Evolutionary conservation across 2,113 vertebrate genomes (phyloP).

Genomic region (Tupaia tana): DNA sequence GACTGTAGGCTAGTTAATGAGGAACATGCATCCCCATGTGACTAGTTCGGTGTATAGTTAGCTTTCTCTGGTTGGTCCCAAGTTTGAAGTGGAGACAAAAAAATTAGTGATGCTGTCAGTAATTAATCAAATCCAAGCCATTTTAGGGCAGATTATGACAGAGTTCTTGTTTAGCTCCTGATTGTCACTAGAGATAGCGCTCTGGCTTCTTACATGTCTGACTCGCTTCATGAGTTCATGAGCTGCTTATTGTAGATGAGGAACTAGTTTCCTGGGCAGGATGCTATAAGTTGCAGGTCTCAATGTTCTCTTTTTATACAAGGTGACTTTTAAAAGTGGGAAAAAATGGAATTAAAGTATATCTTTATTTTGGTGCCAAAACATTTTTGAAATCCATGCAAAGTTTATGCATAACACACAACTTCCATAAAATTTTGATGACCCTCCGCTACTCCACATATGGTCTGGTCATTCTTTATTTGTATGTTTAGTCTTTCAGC

Average conservation of each 20-base stretch:
- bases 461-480: neutral
- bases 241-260: neutral
- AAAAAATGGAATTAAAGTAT: too few relatives aligned
- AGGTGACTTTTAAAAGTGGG: too few relatives aligned
- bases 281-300: too few relatives aligned
- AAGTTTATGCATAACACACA: too few relatives aligned
- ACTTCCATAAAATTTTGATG: too few relatives aligned
- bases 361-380: too few relatives aligned
- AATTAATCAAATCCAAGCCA: neutral
- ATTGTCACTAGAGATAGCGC: neutral
- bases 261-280: neutral
- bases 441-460: too few relatives aligned
- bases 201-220: neutral
- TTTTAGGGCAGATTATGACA: neutral
- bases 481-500: neutral
- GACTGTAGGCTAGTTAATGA: too few relatives aligned
- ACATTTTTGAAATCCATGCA: too few relatives aligned
- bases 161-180: neutral
- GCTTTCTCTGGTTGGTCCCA: neutral
- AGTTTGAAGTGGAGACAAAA: neutral
- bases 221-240: neutral
- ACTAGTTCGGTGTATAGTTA: neutral
- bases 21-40: accelerated
- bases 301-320: neutral
- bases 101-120: neutral